These are phyloP conservation scores for Epistrophe eligans DNA, from an alignment of 2,888 invertebrate genomes.

Conservation along the genomic window DNA sequence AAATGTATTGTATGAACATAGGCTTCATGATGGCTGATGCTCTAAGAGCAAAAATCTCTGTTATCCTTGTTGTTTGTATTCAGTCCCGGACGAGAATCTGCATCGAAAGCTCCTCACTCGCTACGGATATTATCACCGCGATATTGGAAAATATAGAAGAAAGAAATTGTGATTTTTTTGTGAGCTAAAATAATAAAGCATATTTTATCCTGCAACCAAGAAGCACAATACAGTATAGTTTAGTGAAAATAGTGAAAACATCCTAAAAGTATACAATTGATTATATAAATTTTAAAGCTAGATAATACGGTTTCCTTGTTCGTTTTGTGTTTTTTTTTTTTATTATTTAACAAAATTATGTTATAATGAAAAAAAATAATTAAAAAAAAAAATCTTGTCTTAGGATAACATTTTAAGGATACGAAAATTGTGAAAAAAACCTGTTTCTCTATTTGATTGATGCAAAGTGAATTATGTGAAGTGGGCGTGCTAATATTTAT, in stretches of 20 bases:
- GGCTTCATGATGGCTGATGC: constrained; percentile 50
- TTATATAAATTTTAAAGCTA: constrained; percentile 53
- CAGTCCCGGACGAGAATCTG: constrained; percentile 83
- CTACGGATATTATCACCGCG: constrained; percentile 55
- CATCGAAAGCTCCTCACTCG: constrained; percentile 78
- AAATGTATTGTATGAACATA: not conserved
- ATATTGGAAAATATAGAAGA: constrained; percentile 48
- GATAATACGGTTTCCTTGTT: constrained; percentile 17
- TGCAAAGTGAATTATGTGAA: constrained; percentile 73
- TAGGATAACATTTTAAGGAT: constrained; percentile 44
- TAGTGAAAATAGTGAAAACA: constrained; percentile 30
- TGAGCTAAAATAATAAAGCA: constrained; percentile 33
- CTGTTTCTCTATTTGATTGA: constrained; percentile 66
- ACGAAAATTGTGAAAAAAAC: constrained; percentile 43
- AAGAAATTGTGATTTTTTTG: constrained; percentile 25
- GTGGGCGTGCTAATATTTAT: constrained; percentile 69
- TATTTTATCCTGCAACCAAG: constrained; percentile 27
- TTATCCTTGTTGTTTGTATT: constrained; percentile 76
- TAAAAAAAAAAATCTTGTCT: constrained; percentile 26
- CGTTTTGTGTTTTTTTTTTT: not conserved
- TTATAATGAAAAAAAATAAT: constrained; percentile 10
- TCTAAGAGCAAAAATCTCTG: constrained; percentile 71
- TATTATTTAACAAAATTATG: constrained; percentile 3
- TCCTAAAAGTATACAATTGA: constrained; percentile 29
- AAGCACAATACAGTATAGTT: constrained; percentile 8